Conservation (phyloP, 2,888 invertebrate species). For the Heteromurus nitidus region DNA sequence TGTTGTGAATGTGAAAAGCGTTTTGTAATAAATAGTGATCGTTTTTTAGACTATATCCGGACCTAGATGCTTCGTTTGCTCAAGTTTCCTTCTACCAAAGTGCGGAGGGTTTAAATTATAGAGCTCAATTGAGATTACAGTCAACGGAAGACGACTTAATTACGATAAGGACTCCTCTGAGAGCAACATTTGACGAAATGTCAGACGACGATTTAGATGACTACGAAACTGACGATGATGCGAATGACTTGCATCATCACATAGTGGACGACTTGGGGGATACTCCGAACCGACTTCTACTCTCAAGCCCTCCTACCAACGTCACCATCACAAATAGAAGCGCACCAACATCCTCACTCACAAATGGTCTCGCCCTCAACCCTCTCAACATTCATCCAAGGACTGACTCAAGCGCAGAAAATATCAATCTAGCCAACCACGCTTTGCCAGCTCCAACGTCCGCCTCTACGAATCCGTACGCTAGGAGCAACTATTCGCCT, state of each 20-base stretch:
- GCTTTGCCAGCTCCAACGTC: slow-evolving; percentile 52
- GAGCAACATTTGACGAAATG: slow-evolving; percentile 69
- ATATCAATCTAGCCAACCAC: slow-evolving; percentile 48
- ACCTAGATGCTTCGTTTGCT: slow-evolving; percentile 81
- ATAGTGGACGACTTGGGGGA: slow-evolving; percentile 65
- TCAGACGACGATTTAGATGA: slow-evolving; percentile 66
- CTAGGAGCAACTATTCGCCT: slow-evolving; percentile 39
- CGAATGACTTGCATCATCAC: slow-evolving; percentile 33
- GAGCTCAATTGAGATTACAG: slow-evolving; percentile 45
- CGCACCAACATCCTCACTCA: slow-evolving; percentile 37
- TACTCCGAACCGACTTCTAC: slow-evolving; percentile 38
- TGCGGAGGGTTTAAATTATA: slow-evolving; percentile 68
- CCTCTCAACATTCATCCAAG: slow-evolving; percentile 34
- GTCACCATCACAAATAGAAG: slow-evolving; percentile 35
- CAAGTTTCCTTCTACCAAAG: slow-evolving; percentile 82
- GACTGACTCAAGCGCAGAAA: slow-evolving; percentile 29
- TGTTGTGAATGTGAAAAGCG: too few species aligned
- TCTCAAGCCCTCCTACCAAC: slow-evolving; percentile 46
- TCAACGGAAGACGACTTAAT: slow-evolving; percentile 62
- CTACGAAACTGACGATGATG: slow-evolving; percentile 59
- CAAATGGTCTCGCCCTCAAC: slow-evolving; percentile 53
- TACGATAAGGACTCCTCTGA: slow-evolving; percentile 64
- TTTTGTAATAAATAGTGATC: too few species aligned
- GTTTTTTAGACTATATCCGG: slow-evolving; percentile 80
- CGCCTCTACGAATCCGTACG: slow-evolving; percentile 31